Evolutionary conservation across 1,140 invertebrate genomes (phyloP), one percentile per base, ranked within the genome.

Genomic region (Dendrolimus punctatus): DNA sequence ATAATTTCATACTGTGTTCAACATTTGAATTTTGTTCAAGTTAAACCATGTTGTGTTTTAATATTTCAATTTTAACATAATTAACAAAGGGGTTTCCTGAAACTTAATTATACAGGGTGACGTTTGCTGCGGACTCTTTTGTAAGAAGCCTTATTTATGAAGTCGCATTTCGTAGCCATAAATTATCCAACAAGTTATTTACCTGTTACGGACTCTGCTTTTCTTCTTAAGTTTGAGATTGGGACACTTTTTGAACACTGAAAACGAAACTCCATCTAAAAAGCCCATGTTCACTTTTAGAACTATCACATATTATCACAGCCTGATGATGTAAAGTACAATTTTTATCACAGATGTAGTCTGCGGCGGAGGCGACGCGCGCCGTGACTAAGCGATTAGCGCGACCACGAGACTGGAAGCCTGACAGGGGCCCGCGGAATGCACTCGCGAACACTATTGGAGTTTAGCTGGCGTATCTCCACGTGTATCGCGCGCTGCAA

Each of bases 181-280:
- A 23, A 23, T 23, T 23, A 23, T 23, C 23, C 23, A 2, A 10
- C 23, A 2, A 6, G 5, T 45, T 7, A 45, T 54, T 55, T 64
- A 73, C 67, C 71, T 70, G 54, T 47, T 53, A 23, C 63, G 55
- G 9, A 40, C 42, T 47, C 55, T 66, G 8, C 39, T 53, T 62
- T 61, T 79, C 60, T 69, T 71, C 52, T 72, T 78, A 7, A 79
- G 37, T 62, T 70, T 80, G 23, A 85, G 61, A 40, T 76, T 78
- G 0, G 81, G 81, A 51, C 81, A 85, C 72, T 78, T 82, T 76
- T 82, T 85, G 57, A 85, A 82, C 47, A 85, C 66, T 8, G 81
- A 76, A 39, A 82, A 81, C 38, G 81, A 76, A 10, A 82, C 69
- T 53, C 68, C 66, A 49, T 69, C 64, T 7, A 85, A 57, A 50